phyloP scores from a whole-genome alignment of 2,888 invertebrate genomes.

The Clostera curtula region DNA sequence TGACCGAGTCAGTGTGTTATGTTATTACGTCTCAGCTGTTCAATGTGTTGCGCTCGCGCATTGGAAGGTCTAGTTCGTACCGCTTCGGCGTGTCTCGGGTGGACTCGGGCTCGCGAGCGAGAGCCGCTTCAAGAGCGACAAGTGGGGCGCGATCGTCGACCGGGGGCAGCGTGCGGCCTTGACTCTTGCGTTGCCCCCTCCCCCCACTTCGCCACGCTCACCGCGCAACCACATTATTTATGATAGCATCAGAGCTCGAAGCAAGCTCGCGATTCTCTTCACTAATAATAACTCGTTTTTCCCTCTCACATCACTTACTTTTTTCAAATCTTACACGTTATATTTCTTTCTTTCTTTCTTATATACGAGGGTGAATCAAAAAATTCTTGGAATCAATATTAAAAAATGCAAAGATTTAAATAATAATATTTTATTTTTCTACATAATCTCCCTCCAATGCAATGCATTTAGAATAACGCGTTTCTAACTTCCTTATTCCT shows the following conservation, averaged over 20 bases:
- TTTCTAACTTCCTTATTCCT: too few species aligned
- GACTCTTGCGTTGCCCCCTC: constrained; percentile 70
- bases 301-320: constrained; percentile 67
- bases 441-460: too few species aligned
- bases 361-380: too few species aligned
- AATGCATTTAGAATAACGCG: too few species aligned
- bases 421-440: too few species aligned
- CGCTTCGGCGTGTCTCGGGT: constrained; percentile 47
- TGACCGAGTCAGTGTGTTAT: constrained; percentile 76
- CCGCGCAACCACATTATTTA: constrained; percentile 71
- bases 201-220: constrained; percentile 43
- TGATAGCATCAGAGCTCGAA: constrained; percentile 70
- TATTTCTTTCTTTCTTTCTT: too few species aligned
- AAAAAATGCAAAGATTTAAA: too few species aligned
- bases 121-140: constrained; percentile 53
- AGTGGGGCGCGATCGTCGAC: constrained; percentile 83
- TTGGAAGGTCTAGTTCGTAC: constrained; percentile 72
- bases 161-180: constrained; percentile 85
- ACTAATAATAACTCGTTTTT: constrained; percentile 73
- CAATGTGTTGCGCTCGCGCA: constrained; percentile 64
- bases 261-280: constrained; percentile 67
- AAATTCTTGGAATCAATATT: too few species aligned
- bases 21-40: constrained; percentile 74
- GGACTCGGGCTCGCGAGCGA: constrained; percentile 48
- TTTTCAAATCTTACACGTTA: too few species aligned